phyloP scores from a whole-genome alignment of 2,113 vertebrate genomes.

The Corythaixoides concolor region DNA sequence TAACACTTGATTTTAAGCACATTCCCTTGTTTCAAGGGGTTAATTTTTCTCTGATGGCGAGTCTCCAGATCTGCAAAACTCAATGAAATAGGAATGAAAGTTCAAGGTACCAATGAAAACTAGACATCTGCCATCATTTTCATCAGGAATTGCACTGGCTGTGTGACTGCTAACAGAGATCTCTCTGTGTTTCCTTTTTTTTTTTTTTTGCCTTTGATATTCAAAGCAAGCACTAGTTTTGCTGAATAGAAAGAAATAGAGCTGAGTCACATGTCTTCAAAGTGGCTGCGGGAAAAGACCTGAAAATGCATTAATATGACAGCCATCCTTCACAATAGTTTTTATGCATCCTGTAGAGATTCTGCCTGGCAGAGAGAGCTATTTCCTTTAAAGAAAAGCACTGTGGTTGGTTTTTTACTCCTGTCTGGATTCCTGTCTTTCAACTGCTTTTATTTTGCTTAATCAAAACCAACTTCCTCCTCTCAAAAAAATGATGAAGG shows the following conservation, averaged over 20 bases:
- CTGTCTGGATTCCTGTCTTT: background rate
- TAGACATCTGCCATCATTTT: background rate
- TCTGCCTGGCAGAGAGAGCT: background rate
- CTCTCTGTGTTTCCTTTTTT: conserved; percentile 6
- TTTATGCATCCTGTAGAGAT: background rate
- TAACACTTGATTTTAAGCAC: background rate
- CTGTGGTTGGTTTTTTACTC: background rate
- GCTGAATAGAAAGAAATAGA: conserved; percentile 20
- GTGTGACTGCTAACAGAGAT: conserved; percentile 49
- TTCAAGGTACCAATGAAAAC: background rate
- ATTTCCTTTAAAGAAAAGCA: background rate
- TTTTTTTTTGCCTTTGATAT: background rate
- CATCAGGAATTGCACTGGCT: conserved; percentile 8
- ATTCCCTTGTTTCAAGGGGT: background rate
- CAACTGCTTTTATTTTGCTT: background rate
- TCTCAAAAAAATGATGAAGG: background rate
- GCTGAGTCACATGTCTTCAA: conserved; percentile 36
- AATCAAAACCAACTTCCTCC: background rate
- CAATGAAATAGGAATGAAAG: background rate
- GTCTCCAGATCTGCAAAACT: background rate
- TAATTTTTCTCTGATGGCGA: background rate
- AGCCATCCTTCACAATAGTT: conserved; percentile 9
- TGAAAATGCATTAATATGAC: background rate
- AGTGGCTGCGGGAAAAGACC: conserved; percentile 44
- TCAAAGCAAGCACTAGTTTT: conserved; percentile 45